phyloP scores from a whole-genome alignment of 35 echinoderm and acorn worm species.

The Anneissia japonica region DNA sequence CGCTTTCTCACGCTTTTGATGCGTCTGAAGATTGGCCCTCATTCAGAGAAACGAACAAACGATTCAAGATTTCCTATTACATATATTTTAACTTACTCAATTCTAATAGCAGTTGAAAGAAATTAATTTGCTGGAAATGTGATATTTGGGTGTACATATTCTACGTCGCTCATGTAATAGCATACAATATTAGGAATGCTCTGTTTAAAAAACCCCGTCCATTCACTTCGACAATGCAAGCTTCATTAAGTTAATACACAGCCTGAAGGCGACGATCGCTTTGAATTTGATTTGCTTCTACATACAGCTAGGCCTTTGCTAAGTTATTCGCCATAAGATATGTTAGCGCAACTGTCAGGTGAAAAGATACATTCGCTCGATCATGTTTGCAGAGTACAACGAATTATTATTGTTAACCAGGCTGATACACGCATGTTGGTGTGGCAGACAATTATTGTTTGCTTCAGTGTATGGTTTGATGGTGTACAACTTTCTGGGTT shows the following conservation, averaged over 20 bases:
- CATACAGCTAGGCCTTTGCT: background rate
- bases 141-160: background rate
- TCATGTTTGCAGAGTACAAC: background rate
- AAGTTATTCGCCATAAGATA: background rate
- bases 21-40: background rate
- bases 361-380: background rate
- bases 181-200: background rate
- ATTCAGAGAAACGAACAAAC: background rate
- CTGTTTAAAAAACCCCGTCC: background rate
- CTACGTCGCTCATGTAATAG: background rate
- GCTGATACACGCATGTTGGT: background rate
- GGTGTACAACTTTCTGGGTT: background rate
- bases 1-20: background rate
- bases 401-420: background rate
- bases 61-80: background rate
- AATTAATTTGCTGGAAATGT: background rate
- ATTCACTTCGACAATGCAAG: background rate
- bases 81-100: background rate
- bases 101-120: background rate
- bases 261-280: background rate
- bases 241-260: slow-evolving; percentile 2
- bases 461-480: background rate
- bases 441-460: background rate
- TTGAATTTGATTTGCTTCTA: background rate
- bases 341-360: background rate